These are phyloP conservation scores for Apis florea DNA, from an alignment of 1,140 invertebrate species.

Conservation along the genomic window DNA sequence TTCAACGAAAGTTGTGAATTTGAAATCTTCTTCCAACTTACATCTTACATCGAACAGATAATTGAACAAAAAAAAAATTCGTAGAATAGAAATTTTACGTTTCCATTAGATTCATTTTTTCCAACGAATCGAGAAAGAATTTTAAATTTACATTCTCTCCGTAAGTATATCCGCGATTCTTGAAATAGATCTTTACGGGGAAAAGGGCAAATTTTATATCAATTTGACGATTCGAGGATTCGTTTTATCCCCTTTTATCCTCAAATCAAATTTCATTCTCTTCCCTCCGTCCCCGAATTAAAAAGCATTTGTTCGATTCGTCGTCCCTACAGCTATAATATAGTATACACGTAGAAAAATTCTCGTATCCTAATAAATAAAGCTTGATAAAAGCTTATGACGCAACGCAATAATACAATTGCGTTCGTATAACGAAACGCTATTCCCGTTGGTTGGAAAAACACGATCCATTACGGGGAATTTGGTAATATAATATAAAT, in stretches of 20 bases:
- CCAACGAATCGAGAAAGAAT: too few relatives aligned
- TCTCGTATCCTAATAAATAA: too few relatives aligned
- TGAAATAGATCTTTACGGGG: not conserved
- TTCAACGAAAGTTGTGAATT: not conserved
- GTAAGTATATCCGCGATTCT: not conserved
- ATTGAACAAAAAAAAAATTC: not conserved
- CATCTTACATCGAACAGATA: not conserved
- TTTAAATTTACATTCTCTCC: too few relatives aligned
- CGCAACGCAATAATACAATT: not conserved
- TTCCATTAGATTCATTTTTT: too few relatives aligned
- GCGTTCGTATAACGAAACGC: not conserved
- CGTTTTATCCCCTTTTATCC: not conserved
- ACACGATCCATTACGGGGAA: conserved; percentile 22
- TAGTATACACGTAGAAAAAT: too few relatives aligned
- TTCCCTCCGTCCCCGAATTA: too few relatives aligned
- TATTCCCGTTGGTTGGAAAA: not conserved
- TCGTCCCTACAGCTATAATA: too few relatives aligned
- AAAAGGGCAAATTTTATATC: not conserved
- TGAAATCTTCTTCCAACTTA: not conserved
- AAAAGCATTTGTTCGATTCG: too few relatives aligned
- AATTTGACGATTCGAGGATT: not conserved
- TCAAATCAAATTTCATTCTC: not conserved
- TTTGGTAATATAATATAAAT: conserved; percentile 31
- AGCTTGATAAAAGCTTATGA: not conserved
- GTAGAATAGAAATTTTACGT: too few relatives aligned